Base-by-base conservation (phyloP, 35 echinoderm and acorn worm species). In the Heliocidaris erythrogramma region DNA sequence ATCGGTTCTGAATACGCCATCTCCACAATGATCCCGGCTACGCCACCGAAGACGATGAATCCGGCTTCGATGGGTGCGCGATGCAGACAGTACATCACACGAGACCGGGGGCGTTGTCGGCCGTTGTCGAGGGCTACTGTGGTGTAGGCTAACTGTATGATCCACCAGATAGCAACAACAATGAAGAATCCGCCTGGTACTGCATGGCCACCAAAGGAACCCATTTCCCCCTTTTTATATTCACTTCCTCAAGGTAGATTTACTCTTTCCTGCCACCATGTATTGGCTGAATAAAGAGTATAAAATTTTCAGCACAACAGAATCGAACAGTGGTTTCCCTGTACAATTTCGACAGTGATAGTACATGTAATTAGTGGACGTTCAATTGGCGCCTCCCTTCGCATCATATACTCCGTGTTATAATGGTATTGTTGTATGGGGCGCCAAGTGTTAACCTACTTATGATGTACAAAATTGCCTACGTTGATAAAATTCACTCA, bases 121-220 rank as follows among this genome's bases (percentile, higher is more conserved):
- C 97, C 97, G 61, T 95, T 97, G 56, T 98, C 97, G 0, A 98
- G 48, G 31, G 92, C 96, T 21, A 96, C 84, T 24, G 90, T 92
- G 21, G 95, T 56, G 94, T 98, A 98, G 5, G 97, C 88, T 61
- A 95, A 95, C 91, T 99, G 98, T 49, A 99, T 94, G 94, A 97
- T 96, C 98, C 98, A 99, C 96, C 96, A 99, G 24, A 99, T 78
- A 3, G 95, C 52, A 90, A 95, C 97, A 24, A 97, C 49, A 49
- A 99, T 95, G 91, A 99, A 99, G 35, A 99, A 99, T 47, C 94
- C 60, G 32, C 98, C 98, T 60, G 98, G 98, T 60, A 94, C 94
- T 48, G 96, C 98, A 95, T 99, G 98, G 21, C 98, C 98, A 27
- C 95, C 91, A 49, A 97, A 99, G 21, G 98, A 97, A 31, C 98